A percentile compares a stretch with the other conserved stretches of the same genome.
Evolutionary conservation across 1,140 invertebrate genomes (phyloP).

Genomic region (Drosophila sp.): DNA sequence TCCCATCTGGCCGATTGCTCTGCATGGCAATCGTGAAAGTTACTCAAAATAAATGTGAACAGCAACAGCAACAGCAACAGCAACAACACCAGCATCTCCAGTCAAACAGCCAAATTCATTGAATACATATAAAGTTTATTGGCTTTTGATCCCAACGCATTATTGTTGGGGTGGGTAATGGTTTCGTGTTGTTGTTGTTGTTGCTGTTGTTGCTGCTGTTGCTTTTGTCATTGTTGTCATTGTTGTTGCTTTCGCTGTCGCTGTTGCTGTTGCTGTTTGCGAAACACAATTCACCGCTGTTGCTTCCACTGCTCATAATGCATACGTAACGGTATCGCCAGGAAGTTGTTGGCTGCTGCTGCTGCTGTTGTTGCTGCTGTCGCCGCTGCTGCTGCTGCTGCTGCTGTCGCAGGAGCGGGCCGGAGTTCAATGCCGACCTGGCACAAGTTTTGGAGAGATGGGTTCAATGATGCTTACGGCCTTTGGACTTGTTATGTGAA

Average conservation of each 20-base stretch:
- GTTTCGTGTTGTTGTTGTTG: conserved; percentile 48
- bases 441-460: conserved; percentile 29
- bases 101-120: conserved; percentile 54
- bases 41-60: conserved; percentile 46
- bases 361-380: conserved; percentile 18
- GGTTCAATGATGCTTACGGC: too few species aligned
- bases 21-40: conserved; percentile 61
- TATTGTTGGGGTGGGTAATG: conserved; percentile 84
- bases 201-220: conserved; percentile 28
- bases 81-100: conserved; percentile 27
- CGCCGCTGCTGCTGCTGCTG: conserved; percentile 18
- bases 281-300: conserved; percentile 42
- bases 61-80: conserved; percentile 20
- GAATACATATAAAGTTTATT: conserved; percentile 71
- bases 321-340: conserved; percentile 78
- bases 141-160: conserved; percentile 82
- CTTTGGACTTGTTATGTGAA: too few species aligned
- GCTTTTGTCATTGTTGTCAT: too few species aligned
- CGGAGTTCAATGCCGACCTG: conserved; percentile 68
- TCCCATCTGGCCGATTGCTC: not conserved
- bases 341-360: conserved; percentile 49
- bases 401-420: conserved; percentile 28
- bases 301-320: conserved; percentile 59
- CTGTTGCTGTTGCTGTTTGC: conserved; percentile 39
- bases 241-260: conserved; percentile 34